These are phyloP conservation scores for Drosophila arawakana DNA, from an alignment of 1,140 invertebrate species.

Conservation along the genomic window DNA sequence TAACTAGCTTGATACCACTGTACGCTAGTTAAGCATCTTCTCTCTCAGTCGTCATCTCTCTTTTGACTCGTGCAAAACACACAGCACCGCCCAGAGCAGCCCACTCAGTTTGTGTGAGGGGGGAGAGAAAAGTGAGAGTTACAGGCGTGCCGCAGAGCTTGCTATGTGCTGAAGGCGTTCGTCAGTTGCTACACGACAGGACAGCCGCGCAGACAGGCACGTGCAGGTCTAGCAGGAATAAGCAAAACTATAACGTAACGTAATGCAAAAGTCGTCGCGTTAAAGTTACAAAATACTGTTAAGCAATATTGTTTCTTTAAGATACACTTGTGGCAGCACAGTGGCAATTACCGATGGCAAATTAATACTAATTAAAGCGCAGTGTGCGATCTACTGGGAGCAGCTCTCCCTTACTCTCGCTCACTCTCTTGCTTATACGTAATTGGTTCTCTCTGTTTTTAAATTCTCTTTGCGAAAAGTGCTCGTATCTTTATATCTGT, in stretches of 20 bases:
- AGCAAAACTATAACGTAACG: slow-evolving; percentile 11
- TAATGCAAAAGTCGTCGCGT: slow-evolving; percentile 26
- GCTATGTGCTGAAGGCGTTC: slow-evolving; percentile 42
- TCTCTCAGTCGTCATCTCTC: neutral
- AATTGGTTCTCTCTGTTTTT: neutral
- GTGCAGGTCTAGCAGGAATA: neutral
- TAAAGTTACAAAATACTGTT: slow-evolving; percentile 18
- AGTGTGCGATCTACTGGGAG: slow-evolving; percentile 42
- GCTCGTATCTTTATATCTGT: slow-evolving; percentile 69
- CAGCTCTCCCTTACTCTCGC: slow-evolving; percentile 9
- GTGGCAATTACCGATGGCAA: slow-evolving; percentile 25
- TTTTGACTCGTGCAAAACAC: neutral
- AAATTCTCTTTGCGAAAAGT: slow-evolving; percentile 59
- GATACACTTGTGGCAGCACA: slow-evolving; percentile 39
- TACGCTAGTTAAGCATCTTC: slow-evolving; percentile 5
- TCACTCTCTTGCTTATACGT: neutral
- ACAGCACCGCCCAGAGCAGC: slow-evolving; percentile 16
- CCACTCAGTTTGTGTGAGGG: neutral
- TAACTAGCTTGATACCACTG: slow-evolving; percentile 7
- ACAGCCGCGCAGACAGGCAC: slow-evolving; percentile 57
- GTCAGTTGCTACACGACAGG: slow-evolving; percentile 77
- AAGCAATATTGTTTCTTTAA: slow-evolving; percentile 35
- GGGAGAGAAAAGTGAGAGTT: slow-evolving; percentile 34
- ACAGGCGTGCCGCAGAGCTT: slow-evolving; percentile 24
- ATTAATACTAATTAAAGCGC: slow-evolving; percentile 65